Evolutionary conservation across 2,888 invertebrate genomes (phyloP), one percentile per base, ranked within the genome.

Genomic region (Drosophila limbata): DNA sequence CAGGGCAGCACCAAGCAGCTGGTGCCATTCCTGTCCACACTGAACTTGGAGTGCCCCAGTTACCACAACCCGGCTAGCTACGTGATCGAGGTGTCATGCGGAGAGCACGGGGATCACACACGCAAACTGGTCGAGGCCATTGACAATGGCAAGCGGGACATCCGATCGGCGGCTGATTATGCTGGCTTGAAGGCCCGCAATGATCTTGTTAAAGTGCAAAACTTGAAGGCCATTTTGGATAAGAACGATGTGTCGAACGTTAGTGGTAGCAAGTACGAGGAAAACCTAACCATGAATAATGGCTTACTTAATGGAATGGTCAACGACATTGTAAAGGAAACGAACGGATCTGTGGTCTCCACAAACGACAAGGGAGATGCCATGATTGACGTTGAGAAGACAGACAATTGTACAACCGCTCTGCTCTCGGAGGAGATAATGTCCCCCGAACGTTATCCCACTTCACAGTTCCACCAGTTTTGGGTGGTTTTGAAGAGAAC

Each of bases 31-130:
- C 94, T 98, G 67, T 95, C 95, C 52, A 95, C 95, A 25, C 94
- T 97, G 52, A 95, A 94, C n/a, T 94, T 98, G 28, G 96, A 97
- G 90, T 99, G 98, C 89, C 98, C 98, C 0, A 96, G 97, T 59
- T 99, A 98, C 93, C 98, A 99, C 93, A 99, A 99, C 93, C 98
- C 98, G 1, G 98, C 98, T 6, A 98, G 98, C 57, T 98, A 97
- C 93, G 96, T 98, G 81, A 98, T 98, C 93, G 98, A 99, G 93
- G 98, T 99, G 4, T 98, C 98, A 0, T 98, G 98, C 90, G 98
- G 98, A 0, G 98, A 99, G 92, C 98, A 98, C 91, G 99, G 99
- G 60, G 97, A 98, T 90, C 96, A 98, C 89, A 96, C 96, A 0
- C 95, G 95, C 77, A 96, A 95, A 85, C 93, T 98, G 57, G 97